A percentile compares a stretch with the other conserved stretches of the same genome.
phyloP scores from a whole-genome alignment of 2,797 vertebrate genomes.

The Gymnoscopelus microlampas region DNA sequence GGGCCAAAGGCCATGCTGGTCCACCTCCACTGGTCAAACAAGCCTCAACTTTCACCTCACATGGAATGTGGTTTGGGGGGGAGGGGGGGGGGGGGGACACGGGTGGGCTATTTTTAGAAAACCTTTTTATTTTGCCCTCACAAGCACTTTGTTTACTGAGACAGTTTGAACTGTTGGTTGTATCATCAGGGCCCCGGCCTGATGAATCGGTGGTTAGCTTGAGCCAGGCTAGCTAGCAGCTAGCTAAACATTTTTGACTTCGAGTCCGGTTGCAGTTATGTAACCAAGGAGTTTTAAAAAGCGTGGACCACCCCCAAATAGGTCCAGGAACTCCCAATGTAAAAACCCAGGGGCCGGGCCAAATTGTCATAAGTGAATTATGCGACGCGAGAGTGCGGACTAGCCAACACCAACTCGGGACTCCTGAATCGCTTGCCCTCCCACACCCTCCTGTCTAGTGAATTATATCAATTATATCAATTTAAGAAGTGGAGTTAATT shows the following conservation, averaged over 20 bases:
- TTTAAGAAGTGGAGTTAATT: neutral
- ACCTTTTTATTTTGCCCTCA: slow-evolving; percentile 67
- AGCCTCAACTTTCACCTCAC: slow-evolving; percentile 74
- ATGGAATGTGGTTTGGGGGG: slow-evolving; percentile 67
- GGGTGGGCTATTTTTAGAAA: slow-evolving; percentile 64
- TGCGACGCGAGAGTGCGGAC: no score
- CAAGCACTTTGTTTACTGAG: slow-evolving; percentile 64
- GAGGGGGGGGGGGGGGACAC: slow-evolving; percentile 16
- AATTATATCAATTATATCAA: no score
- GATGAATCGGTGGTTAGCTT: slow-evolving; percentile 7
- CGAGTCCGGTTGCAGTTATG: no score
- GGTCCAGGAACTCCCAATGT: no score
- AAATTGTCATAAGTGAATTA: no score
- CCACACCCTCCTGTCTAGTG: no score
- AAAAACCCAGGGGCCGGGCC: no score
- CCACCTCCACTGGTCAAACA: slow-evolving; percentile 63
- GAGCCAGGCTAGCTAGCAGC: slow-evolving; percentile 41
- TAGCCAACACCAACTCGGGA: no score
- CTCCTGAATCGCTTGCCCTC: no score
- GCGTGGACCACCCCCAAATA: no score
- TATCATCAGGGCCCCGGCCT: slow-evolving; percentile 50
- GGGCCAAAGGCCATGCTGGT: slow-evolving; percentile 54
- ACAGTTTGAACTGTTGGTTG: slow-evolving; percentile 57
- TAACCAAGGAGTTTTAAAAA: slow-evolving; percentile 34
- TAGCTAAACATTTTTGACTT: slow-evolving; percentile 58